Evolutionary conservation across 2,888 invertebrate species (phyloP).

Genomic region (Epinotia ramella): DNA sequence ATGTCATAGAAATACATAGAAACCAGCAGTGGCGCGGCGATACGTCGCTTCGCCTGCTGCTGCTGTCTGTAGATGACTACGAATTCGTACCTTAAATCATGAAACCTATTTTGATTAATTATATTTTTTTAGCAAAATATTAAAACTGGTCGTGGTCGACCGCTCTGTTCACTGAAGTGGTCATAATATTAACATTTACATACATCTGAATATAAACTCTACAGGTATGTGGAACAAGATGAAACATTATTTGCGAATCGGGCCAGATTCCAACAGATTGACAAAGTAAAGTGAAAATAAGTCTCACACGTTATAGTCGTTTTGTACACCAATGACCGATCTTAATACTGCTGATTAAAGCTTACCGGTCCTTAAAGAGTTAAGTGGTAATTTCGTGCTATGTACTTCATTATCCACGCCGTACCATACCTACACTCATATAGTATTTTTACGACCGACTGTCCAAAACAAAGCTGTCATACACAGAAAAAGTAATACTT

Average conservation of each 20-base stretch:
- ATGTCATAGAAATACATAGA: too few relatives aligned
- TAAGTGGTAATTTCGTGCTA: conserved; percentile 3
- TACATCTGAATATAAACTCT: too few relatives aligned
- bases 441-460: background rate
- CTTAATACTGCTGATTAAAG: conserved; percentile 8
- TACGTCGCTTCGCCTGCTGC: too few relatives aligned
- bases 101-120: background rate
- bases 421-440: background rate
- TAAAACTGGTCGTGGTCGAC: background rate
- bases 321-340: background rate
- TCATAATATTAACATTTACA: background rate
- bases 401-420: background rate
- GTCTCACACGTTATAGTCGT: conserved; percentile 15
- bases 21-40: too few relatives aligned
- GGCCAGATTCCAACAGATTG: background rate
- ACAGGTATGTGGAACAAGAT: background rate
- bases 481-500: background rate
- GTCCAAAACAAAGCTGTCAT: background rate
- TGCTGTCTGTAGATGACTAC: too few relatives aligned
- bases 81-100: background rate
- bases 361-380: conserved; percentile 14
- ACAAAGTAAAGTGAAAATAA: conserved; percentile 18
- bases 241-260: background rate
- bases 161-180: background rate
- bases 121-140: too few relatives aligned